Evolutionary conservation across 2,113 vertebrate species (phyloP).

Genomic region (Circaetus gallicus): DNA sequence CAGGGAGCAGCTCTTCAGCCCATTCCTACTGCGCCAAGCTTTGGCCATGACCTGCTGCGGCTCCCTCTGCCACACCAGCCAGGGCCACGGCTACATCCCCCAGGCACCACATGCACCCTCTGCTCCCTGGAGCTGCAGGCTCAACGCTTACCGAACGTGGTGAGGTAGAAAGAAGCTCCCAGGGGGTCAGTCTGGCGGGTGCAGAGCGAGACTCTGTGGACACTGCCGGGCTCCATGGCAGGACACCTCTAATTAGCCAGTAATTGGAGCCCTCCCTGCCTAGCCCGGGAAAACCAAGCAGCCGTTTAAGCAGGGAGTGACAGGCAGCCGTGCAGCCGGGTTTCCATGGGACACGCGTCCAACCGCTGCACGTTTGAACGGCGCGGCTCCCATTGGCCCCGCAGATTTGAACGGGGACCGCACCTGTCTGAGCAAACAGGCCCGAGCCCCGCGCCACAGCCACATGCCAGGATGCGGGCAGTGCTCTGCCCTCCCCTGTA

Average conservation of each 20-base stretch:
- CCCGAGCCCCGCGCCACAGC: rapidly evolving
- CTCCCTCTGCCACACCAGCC: rapidly evolving
- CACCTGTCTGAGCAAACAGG: conserved; percentile 42
- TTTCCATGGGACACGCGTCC: neutral
- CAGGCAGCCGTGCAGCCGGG: neutral
- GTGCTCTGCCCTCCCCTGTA: rapidly evolving
- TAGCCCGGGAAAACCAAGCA: neutral
- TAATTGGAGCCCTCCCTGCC: neutral
- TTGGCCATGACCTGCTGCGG: rapidly evolving
- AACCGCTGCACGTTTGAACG: conserved; percentile 65
- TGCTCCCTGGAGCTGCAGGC: neutral
- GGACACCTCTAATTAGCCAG: neutral
- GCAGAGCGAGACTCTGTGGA: conserved; percentile 46
- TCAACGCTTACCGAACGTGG: conserved; percentile 79
- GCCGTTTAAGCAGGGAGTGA: neutral
- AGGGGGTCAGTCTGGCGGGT: conserved; percentile 26
- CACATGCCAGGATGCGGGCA: rapidly evolving
- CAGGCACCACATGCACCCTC: neutral
- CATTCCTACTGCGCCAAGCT: rapidly evolving
- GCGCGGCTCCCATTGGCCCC: conserved; percentile 70
- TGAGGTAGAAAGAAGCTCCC: conserved; percentile 68
- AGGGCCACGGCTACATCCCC: neutral
- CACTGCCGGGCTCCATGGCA: conserved; percentile 61
- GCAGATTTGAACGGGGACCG: conserved; percentile 1
- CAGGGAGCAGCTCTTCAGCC: neutral